phyloP scores from a whole-genome alignment of 2,113 vertebrate species.

The Entomyzon cyanotis region DNA sequence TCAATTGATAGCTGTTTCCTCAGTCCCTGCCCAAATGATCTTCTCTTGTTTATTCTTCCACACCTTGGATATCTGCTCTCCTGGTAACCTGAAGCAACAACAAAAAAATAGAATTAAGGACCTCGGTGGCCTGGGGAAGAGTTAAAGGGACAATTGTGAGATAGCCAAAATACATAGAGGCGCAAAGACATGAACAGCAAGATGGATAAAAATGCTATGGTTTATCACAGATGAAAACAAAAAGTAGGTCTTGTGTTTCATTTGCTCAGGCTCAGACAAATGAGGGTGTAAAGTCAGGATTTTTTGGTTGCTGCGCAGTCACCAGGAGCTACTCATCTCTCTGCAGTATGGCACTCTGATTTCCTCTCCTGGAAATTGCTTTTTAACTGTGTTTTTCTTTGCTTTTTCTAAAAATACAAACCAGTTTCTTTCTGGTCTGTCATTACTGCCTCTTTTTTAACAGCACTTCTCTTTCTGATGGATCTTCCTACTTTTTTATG shows the following conservation, averaged over 20 bases:
- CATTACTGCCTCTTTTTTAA: slow-evolving; percentile 48
- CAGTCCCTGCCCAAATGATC: neutral
- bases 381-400: slow-evolving; percentile 27
- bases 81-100: neutral
- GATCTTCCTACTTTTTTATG: slow-evolving; percentile 44
- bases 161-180: neutral
- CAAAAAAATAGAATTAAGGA: neutral
- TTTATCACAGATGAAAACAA: neutral
- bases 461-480: slow-evolving; percentile 38
- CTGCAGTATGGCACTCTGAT: neutral
- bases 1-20: neutral
- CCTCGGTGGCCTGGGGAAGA: neutral
- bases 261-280: neutral
- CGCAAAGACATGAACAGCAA: neutral
- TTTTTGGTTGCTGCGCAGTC: neutral
- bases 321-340: neutral
- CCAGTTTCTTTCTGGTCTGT: slow-evolving; percentile 30
- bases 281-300: neutral
- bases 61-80: neutral
- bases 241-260: neutral
- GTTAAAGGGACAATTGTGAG: neutral
- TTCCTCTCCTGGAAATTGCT: slow-evolving; percentile 35
- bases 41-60: neutral
- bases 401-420: slow-evolving; percentile 51
- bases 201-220: neutral